Conservation (phyloP, 1,140 invertebrate species). For the Homalodisca vitripennis region DNA sequence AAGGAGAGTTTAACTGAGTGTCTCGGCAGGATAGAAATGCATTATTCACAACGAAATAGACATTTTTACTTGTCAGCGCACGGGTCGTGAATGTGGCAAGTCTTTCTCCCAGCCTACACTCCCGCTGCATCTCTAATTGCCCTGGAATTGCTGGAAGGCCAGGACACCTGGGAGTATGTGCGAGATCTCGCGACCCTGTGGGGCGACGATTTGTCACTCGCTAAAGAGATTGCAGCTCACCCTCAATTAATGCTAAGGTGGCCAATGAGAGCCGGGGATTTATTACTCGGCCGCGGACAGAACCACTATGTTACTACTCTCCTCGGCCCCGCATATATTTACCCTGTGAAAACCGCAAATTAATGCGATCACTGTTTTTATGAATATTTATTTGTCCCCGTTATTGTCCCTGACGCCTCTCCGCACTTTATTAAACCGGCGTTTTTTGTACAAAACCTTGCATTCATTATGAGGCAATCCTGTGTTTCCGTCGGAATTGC, state of each 20-base stretch:
- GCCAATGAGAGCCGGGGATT: not conserved
- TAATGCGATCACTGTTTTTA: slow-evolving; percentile 7
- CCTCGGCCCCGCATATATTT: slow-evolving; percentile 9
- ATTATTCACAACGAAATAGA: slow-evolving; percentile 13
- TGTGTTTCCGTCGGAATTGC: slow-evolving; percentile 7
- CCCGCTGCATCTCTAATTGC: too few relatives aligned
- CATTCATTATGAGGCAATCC: slow-evolving; percentile 10
- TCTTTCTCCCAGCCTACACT: too few relatives aligned
- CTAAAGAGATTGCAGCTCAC: too few relatives aligned
- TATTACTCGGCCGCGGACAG: not conserved
- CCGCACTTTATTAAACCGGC: slow-evolving; percentile 7
- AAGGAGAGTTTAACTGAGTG: slow-evolving; percentile 7
- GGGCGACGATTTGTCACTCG: too few relatives aligned
- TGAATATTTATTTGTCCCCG: not conserved
- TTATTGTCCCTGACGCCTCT: slow-evolving; percentile 7
- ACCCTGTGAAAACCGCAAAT: not conserved
- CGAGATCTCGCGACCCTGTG: too few relatives aligned
- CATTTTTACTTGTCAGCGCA: slow-evolving; percentile 1
- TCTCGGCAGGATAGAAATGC: slow-evolving; percentile 3
- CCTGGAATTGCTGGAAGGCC: too few relatives aligned
- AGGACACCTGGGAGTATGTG: too few relatives aligned
- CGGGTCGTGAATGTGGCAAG: too few relatives aligned
- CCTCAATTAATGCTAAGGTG: slow-evolving; percentile 9
- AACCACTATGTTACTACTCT: slow-evolving; percentile 1
- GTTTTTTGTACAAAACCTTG: slow-evolving; percentile 6